Base-by-base conservation (phyloP, 2,113 vertebrate species). In the Eublepharis macularius region DNA sequence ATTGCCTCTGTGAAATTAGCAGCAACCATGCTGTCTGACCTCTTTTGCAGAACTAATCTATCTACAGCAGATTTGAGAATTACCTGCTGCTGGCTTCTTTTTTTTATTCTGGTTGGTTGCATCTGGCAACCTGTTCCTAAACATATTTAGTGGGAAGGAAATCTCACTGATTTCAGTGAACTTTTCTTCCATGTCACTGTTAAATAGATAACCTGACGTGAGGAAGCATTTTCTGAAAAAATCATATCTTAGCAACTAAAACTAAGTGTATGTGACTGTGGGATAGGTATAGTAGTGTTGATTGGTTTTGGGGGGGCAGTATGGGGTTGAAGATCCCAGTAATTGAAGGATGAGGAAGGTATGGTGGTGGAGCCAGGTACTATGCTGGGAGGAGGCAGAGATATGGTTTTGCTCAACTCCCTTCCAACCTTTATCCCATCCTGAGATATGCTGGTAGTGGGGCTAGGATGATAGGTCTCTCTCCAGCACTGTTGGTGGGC, bases 1-100 rank as follows among this genome's bases (percentile, higher is more conserved):
- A 2, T 84, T 80, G 39, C 75, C 88, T 84, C 89, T 72, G 81
- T 76, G 77, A 76, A 89, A 78, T 57, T 77, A 80, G 39, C 76
- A 86, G 82, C 70, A 92, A 91, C n/a, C 90, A 70, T 63, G 1
- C 0, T 70, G 76, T 45, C 76, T n/a, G 24, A 17, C 39, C 34
- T 79, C 66, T 80, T 57, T 63, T 32, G 13, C 14, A 68, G 16
- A 85, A 14, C 26, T 72, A 73, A 13, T 14, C 36, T 72, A 47
- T 72, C 39, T 60, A 21, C 54, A 72, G 78, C 45, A 85, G 13
- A 26, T 13, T 9, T 11, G 5, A 79, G 47, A 16, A 39, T 63
- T 80, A 43, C 51, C n/a, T 16, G 32, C n/a, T 16, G 32, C 24
- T 80, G 51, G 5, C 10, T 69, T 70, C 24, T 47, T 14, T 34